Base-by-base conservation (phyloP, 1,140 invertebrate genomes). In the Drosophila trapezifrons region DNA sequence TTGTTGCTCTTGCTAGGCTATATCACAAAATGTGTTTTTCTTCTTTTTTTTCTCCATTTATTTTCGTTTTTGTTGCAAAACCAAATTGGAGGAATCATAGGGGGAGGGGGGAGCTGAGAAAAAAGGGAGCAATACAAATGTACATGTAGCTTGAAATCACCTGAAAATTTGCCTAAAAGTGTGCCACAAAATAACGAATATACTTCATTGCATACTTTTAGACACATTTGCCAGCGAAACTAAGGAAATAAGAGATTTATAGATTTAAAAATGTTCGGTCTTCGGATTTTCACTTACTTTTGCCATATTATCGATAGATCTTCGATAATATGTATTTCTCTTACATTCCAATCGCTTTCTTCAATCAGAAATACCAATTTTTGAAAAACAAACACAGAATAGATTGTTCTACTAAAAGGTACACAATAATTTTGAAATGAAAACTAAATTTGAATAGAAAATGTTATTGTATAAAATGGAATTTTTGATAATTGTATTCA, bases 21-120 rank as follows among this genome's bases (percentile, higher is more conserved):
- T 73, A 73, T 73, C 70, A 73, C 70, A 73, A 73, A 73, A 73
- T 75, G 71, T 66, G 58, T 57, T 75, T 75, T 37, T 62, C 27
- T 43, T 32, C 15, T n/a, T 15, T 56, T 7, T 20, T 35, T 20
- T 57, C 17, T 49, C 7, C 25, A 22, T 51, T 73, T 18, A 35
- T 17, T 22, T 52, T 46, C 18, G 32, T 46, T 45, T 55, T 55
- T 42, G 25, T 37, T 51, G 22, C 25, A 63, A 40, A 25, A 15
- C 37, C 12, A 57, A 62, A 40, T 15, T 37, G 3, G 35, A 20
- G 13, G 18, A 20, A 22, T n/a, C 17, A 35, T 15, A 7, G 29
- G 17, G 27, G 27, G 27, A 9, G 8, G 8, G 17, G 10, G n/a
- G 29, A 13, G 57, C n/a, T 32, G 4, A 35, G 35, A 35, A 51